Evolutionary conservation across 2,888 invertebrate species (phyloP), one percentile per base, ranked within the genome.

Genomic region (Lagria hirta): DNA sequence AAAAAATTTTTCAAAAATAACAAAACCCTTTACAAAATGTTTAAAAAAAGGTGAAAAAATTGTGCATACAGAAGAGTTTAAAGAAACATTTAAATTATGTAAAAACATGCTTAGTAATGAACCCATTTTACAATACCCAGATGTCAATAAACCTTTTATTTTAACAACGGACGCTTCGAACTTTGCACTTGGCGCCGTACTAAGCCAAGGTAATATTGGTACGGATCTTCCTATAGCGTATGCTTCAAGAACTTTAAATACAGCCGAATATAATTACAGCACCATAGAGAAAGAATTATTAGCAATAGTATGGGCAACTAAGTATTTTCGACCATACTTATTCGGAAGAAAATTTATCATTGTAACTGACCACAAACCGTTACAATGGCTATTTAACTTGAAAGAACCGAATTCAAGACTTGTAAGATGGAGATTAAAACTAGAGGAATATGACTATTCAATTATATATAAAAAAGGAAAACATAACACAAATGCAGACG

Each of bases 101-200:
- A 55, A 51, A 46, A 16, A 24, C 8, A 29, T 46, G 17, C 37
- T 56, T 12, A 40, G 20, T 13, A 35, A 34, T 1, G 36, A 46
- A 12, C 51, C 51, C 8, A 7, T 60, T 11, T 36, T 58, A 8
- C 50, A 61, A 46, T 63, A 61, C 34, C 64, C 65, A 4, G 57
- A 66, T 49, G 62, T 60, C 43, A 20, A 33, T 1, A 43, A 52
- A 49, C 27, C 40, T 30, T 66, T 59, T 38, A 53, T 40, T 42
- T 38, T 60, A n/a, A 58, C 56, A 4, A 66, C 55, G 10, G 65
- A 54, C 28, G 64, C 54, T 15, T 59, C 52, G 13, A 58, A 55
- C 20, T 55, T 41, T 36, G 62, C 57, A 4, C 47, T 56, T 11
- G 61, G 55, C 11, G 49, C 57, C 3, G 57, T 65, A 2, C 34